Base-by-base conservation (phyloP, 53 echinoderm and acorn worm species). In the Holothuria leucospilota region DNA sequence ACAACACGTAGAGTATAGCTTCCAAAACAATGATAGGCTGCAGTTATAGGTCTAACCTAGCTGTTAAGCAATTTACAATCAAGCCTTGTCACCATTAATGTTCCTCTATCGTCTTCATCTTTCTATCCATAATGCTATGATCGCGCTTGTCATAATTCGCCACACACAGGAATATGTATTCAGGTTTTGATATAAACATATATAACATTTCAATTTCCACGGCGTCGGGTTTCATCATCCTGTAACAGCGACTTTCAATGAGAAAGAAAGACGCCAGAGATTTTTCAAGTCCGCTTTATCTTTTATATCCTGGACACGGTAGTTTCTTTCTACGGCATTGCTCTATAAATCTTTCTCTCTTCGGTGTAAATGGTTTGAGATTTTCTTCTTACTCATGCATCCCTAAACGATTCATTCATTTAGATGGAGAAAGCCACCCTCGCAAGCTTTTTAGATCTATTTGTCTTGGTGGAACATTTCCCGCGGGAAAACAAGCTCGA, bases 121-220 rank as follows among this genome's bases (percentile, higher is more conserved):
- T 56, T 56, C 56, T 56, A 3, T 56, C 18, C 56, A 18, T 56
- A 56, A 56, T 56, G 56, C 15, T 56, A 56, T 56, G 56, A 56
- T 16, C 18, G 56, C 56, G 1, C 56, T 56, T 56, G 56, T 56
- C 56, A 56, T 56, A 56, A 56, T 56, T 56, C 56, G 56, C 56
- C 56, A 74, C 29, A 39, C 39, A 14, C 51, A 24, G 49, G 74
- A 74, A 74, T 74, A 74, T 74, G 74, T 74, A 74, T 74, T 74
- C 74, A 51, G 71, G 20, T 74, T 41, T 70, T 6, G 74, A 21
- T 74, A 46, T 74, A 74, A 74, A 74, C 74, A 74, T 74, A 74
- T 74, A 51, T 74, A 74, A 74, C 74, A 74, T 74, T 51, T 46
- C 74, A 74, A 74, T 74, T 74, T 74, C 23, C 74, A 74, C 49